Evolutionary conservation across 37 sponge, comb jelly and placozoan species (phyloP).

Genomic region (Crambe crambe): DNA sequence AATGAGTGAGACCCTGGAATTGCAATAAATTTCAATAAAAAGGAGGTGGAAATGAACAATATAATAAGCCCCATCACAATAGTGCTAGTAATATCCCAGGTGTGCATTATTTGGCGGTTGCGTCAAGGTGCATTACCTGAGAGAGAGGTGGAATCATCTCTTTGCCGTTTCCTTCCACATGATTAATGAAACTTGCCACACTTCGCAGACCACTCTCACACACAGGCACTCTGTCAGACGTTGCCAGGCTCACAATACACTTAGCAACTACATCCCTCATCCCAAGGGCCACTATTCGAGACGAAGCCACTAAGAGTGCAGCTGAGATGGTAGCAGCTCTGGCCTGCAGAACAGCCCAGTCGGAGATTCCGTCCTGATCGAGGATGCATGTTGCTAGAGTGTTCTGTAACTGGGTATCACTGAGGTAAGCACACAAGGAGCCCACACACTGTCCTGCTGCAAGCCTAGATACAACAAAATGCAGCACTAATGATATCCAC

Average conservation of each 20-base stretch:
- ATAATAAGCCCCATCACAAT: no score
- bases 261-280: conserved; percentile 20
- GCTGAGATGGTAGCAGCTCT: conserved; percentile 43
- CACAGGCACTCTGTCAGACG: conserved; percentile 69
- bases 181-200: conserved; percentile 36
- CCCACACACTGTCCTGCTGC: conserved; percentile 52
- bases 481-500: no score
- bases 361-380: conserved; percentile 19
- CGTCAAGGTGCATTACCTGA: no score
- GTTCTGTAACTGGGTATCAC: conserved; percentile 27
- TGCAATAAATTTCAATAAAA: not conserved
- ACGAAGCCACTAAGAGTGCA: conserved; percentile 21
- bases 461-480: conserved; percentile 8
- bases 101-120: no score
- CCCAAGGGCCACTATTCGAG: conserved; percentile 15
- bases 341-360: conserved; percentile 68
- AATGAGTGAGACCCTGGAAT: conserved; percentile 38
- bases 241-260: conserved; percentile 35
- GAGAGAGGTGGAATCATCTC: conserved; percentile 10
- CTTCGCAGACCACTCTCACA: conserved; percentile 54
- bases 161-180: conserved; percentile 1
- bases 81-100: no score
- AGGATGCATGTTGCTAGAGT: conserved; percentile 21
- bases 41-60: not conserved
- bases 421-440: conserved; percentile 22